Percentiles rank a stretch among this genome's conserved stretches.
Evolutionary conservation across 92 coral and sea anemone species (phyloP).

Genomic region (Bergia sp.): DNA sequence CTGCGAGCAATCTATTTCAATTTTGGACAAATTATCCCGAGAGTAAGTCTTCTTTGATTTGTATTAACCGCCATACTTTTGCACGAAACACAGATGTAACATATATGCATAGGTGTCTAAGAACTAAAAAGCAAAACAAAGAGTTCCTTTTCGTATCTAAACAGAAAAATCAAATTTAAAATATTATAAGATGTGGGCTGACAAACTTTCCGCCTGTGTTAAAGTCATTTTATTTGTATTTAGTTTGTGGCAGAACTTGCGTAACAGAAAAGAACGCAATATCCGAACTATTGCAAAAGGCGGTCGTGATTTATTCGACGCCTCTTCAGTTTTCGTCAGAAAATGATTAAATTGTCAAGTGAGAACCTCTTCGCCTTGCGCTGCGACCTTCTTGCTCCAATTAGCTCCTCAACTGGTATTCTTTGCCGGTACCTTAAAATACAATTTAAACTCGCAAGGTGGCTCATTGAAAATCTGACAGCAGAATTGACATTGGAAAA

Average conservation of each 20-base stretch:
- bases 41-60: not conserved
- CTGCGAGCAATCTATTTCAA: not conserved
- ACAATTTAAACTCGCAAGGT: slow-evolving; percentile 19
- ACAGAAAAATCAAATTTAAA: too few relatives aligned
- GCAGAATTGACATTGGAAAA: not conserved
- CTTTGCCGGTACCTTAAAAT: slow-evolving; percentile 32
- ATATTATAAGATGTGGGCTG: not conserved
- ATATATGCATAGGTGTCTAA: not conserved
- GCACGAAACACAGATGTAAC: not conserved
- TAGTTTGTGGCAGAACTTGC: not conserved
- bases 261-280: not conserved
- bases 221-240: not conserved
- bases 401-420: not conserved
- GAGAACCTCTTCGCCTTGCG: not conserved
- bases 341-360: not conserved
- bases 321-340: slow-evolving; percentile 3
- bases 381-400: not conserved
- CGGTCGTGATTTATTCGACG: slow-evolving; percentile 1
- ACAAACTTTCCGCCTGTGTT: not conserved
- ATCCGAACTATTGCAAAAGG: slow-evolving; percentile 3
- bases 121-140: not conserved
- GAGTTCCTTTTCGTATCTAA: not conserved
- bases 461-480: slow-evolving; percentile 3
- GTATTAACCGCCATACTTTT: too few relatives aligned
- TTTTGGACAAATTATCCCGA: not conserved